These are phyloP conservation scores for Tetragnatha versicolor DNA, from an alignment of 1,140 invertebrate species.

Conservation along the genomic window DNA sequence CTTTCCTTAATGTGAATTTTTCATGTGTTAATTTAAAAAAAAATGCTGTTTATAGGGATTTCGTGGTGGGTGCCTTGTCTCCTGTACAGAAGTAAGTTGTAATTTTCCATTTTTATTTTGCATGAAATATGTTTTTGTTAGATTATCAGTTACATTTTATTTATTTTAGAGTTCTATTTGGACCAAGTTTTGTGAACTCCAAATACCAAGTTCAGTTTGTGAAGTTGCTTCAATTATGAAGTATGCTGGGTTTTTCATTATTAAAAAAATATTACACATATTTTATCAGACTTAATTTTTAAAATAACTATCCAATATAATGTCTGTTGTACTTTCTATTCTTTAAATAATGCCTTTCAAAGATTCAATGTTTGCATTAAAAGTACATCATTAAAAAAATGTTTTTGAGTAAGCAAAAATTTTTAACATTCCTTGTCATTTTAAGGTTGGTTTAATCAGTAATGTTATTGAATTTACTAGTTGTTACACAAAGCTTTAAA, in stretches of 20 bases:
- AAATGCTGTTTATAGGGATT: conserved; percentile 30
- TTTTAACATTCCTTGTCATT: neutral
- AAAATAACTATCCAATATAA: neutral
- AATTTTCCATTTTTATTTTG: neutral
- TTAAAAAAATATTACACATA: conserved; percentile 73
- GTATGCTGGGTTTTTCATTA: too few relatives aligned
- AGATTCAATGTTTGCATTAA: neutral
- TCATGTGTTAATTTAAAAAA: neutral
- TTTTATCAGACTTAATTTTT: conserved; percentile 23
- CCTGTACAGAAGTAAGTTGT: conserved; percentile 34
- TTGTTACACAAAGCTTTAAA: too few relatives aligned
- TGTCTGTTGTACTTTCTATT: neutral
- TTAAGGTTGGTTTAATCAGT: too few relatives aligned
- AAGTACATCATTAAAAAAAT: neutral
- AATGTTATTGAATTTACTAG: too few relatives aligned
- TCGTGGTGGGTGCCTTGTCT: conserved; percentile 38
- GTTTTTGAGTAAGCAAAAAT: neutral
- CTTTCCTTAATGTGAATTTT: neutral
- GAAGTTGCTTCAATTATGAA: neutral
- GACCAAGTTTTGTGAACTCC: conserved; percentile 48
- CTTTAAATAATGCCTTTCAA: neutral
- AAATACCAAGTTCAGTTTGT: conserved; percentile 20
- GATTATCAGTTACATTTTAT: neutral
- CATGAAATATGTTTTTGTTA: neutral
- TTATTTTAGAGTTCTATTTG: conserved; percentile 36